Base-by-base conservation (phyloP, 1,140 invertebrate species). In the Popillia japonica region DNA sequence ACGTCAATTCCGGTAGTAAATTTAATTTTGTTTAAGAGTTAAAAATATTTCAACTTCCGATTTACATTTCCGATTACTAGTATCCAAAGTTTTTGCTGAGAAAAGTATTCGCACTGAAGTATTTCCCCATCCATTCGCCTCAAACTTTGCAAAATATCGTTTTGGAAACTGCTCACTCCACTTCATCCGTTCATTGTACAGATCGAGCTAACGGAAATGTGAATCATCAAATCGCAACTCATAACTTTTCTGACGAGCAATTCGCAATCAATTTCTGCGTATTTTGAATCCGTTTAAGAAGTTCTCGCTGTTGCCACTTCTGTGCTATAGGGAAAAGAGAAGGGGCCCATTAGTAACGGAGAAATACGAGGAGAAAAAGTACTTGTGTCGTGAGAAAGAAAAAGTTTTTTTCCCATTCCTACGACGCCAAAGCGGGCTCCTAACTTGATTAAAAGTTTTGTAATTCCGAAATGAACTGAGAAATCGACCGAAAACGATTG, bases 371-470 rank as follows among this genome's bases (percentile, higher is more conserved):
- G 11, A 68, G 61, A 23, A 22, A 68, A 68, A 68, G 61, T 34
- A 14, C 22, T 68, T 68, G 22, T 10, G 22, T 8, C 59, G n/a
- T 14, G 59, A 3, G 14, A 61, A 27, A 34, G 7, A 11, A 68
- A 68, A 68, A 68, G 14, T 2, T n/a, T 64, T 34, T 34, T 68
- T 10, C 61, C 20, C 61, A 17, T 14, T 7, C n/a, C n/a, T 48
- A 17, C 0, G 61, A 22, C 61, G 23, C 8, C 20, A 22, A 22
- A 6, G 10, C 22, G 61, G 61, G 20, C 61, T 23, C 22, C 17
- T 68, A 68, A 68, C 61, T 68, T 68, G 61, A 68, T 68, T 68
- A 68, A 68, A 68, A 68, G 61, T 68, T 68, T 68, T 68, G 61
- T 68, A 27, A 68, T 68, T 68, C 27, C 61, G 61, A 34, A 68